A percentile compares a stretch with the other conserved stretches of the same genome.
Conservation (phyloP, 2,797 vertebrate species). For the Brachyalestes nurse region DNA sequence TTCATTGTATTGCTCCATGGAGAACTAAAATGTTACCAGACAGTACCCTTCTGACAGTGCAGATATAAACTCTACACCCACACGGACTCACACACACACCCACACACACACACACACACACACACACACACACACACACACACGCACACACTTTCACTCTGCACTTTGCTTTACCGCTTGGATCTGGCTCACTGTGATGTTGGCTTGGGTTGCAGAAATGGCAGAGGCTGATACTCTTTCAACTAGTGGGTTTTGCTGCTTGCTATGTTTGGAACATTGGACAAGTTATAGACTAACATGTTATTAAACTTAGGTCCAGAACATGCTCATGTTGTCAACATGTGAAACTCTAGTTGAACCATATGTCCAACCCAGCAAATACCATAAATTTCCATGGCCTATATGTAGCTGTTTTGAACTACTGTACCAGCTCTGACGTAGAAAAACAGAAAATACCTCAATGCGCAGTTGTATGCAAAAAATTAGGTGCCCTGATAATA, state of each 20-base stretch:
- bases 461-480: no score
- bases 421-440: neutral
- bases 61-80: neutral
- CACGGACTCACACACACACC: neutral
- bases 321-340: conserved; percentile 38
- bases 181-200: conserved; percentile 24
- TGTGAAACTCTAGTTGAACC: neutral
- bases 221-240: conserved; percentile 53
- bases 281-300: conserved; percentile 37
- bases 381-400: neutral
- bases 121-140: neutral
- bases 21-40: no score
- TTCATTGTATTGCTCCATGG: no score
- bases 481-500: no score
- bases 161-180: conserved; percentile 32
- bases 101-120: neutral
- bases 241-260: conserved; percentile 39
- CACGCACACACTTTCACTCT: conserved; percentile 13
- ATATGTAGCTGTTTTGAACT: neutral
- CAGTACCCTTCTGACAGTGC: no score
- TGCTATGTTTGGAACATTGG: conserved; percentile 57
- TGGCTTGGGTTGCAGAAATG: conserved; percentile 52
- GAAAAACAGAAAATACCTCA: neutral
- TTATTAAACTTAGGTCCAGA: conserved; percentile 24
- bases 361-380: neutral